These are phyloP conservation scores for Python bivittatus DNA, from an alignment of 2,113 vertebrate genomes.

Conservation along the genomic window DNA sequence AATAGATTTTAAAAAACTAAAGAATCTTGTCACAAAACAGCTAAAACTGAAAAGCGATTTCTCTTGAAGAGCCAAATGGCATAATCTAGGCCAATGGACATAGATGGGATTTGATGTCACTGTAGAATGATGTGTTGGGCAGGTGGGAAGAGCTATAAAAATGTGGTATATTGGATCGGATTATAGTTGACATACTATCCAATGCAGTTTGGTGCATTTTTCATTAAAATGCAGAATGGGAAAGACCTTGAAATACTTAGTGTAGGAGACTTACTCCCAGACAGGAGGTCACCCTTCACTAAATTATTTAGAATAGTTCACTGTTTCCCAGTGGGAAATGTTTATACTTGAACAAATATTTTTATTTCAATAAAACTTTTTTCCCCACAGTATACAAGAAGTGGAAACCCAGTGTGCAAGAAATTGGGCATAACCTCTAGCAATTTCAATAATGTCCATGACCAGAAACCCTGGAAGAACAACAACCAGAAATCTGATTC, in stretches of 20 bases:
- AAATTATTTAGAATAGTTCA: background rate
- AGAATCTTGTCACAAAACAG: background rate
- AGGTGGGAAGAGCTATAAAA: background rate
- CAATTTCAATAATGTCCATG: background rate
- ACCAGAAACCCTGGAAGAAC: background rate
- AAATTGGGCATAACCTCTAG: no score
- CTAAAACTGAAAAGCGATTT: background rate
- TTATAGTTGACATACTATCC: background rate
- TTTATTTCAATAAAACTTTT: background rate
- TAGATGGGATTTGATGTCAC: background rate
- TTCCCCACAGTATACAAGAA: background rate
- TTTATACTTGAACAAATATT: background rate
- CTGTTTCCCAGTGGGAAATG: background rate
- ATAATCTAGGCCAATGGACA: background rate
- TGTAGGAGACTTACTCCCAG: background rate
- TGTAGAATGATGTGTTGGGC: no score
- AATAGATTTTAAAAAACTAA: no score
- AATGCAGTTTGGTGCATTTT: background rate
- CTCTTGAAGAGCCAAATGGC: background rate
- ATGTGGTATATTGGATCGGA: no score
- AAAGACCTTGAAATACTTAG: background rate
- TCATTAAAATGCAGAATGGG: background rate
- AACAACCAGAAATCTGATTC: background rate
- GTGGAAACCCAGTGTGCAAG: background rate
- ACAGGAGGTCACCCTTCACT: background rate